Base-by-base conservation (phyloP, 2,797 vertebrate species). In the Lates japonicus region DNA sequence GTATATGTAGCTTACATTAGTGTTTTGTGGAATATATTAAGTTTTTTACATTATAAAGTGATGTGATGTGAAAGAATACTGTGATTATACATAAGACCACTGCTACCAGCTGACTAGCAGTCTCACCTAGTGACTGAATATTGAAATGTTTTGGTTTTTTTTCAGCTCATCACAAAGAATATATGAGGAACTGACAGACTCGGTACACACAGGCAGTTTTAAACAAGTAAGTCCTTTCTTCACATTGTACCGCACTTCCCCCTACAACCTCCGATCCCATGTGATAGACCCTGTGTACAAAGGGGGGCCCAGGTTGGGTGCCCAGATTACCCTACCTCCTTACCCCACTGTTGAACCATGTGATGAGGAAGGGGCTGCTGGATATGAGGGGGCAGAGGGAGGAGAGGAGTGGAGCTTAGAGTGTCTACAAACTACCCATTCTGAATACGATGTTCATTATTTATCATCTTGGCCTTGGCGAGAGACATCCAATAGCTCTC, bases 161-260 rank as follows among this genome's bases (percentile, higher is more conserved):
- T 70, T 61, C 82, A 85, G 93, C 84, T 92, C 94, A 91, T 83
- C 93, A 89, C 76, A 92, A 74, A 86, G 84, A 86, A 82, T 86
- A 80, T 92, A 93, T 78, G n/a, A 93, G 77, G 89, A 95, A 84
- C 74, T 90, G 86, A 83, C 87, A 83, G 90, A 93, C 70, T 74
- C 86, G 29, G n/a, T n/a, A n/a, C 92, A 93, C 55, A 81, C 79
- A 72, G 92, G 93, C 74, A 89, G 86, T 88, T 81, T 84, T 29
- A 94, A 93, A 93, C 94, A 93, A 93, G 95, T 96, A 95, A 96
- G 95, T 96, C 93, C 95, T 82, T n/a, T 94, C 79, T 95, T 95
- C 90, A 95, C 92, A 70, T 60, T 95, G 84, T 95, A 95, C 90
- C 81, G 88, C 84, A 91, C 95, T 87, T 88, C n/a, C 80, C 92